These are phyloP conservation scores for Limanda limanda DNA, from an alignment of 2,113 vertebrate species.

Conservation along the genomic window DNA sequence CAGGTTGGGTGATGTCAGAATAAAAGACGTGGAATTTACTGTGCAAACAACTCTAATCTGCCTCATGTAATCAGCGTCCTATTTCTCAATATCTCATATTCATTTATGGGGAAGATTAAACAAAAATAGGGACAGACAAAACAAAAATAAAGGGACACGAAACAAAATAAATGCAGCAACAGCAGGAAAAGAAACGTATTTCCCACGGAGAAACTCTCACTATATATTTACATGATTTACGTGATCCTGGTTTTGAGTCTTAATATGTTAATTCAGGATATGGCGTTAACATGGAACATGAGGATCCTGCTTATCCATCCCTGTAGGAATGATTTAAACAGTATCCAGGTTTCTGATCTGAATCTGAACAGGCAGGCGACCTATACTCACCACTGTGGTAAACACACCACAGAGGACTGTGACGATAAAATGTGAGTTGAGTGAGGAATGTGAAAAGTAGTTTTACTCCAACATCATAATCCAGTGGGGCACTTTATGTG, in stretches of 20 bases:
- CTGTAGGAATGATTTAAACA: too few species aligned
- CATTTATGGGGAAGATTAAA: constrained; percentile 7
- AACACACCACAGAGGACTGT: not conserved
- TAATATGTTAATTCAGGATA: too few species aligned
- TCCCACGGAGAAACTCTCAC: constrained; percentile 5
- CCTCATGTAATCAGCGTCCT: constrained; percentile 21
- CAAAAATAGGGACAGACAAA: constrained; percentile 22
- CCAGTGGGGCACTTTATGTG: too few species aligned
- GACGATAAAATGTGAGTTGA: too few species aligned
- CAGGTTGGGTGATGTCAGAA: not conserved
- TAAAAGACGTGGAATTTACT: constrained; percentile 29
- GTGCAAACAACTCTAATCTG: constrained; percentile 46
- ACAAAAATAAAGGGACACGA: not conserved
- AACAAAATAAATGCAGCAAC: not conserved
- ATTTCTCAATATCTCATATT: constrained; percentile 16
- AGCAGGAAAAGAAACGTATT: not conserved
- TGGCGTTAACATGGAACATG: not conserved
- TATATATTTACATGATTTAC: not conserved
- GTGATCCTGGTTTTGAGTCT: too few species aligned
- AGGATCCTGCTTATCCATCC: not conserved
- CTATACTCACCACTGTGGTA: not conserved
- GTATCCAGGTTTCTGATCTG: too few species aligned
- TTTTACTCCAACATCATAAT: too few species aligned
- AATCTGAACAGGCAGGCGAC: too few species aligned
- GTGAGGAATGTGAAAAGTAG: too few species aligned